phyloP scores from a whole-genome alignment of 2,888 invertebrate species.

The Pyrrhosoma nymphula region DNA sequence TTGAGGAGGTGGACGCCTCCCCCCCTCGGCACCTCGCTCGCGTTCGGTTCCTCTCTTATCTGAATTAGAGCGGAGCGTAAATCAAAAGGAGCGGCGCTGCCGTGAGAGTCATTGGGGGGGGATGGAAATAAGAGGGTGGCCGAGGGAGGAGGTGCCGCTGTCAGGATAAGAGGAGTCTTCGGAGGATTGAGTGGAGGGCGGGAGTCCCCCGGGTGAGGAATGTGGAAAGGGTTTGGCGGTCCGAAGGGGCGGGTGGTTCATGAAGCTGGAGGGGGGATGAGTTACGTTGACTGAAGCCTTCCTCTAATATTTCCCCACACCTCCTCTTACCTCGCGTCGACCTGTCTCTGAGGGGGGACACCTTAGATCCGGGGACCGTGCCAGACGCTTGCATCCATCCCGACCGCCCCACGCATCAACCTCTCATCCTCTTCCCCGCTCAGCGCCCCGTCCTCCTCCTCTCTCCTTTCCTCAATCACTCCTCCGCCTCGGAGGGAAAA shows the following conservation, averaged over 20 bases:
- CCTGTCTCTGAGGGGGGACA: not conserved
- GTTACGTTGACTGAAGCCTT: slow-evolving; percentile 33
- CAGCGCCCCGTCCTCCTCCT: not conserved
- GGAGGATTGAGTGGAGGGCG: slow-evolving; percentile 3
- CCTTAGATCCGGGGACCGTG: not conserved
- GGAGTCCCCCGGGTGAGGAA: not conserved
- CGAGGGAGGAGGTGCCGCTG: not conserved
- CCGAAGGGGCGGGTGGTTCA: not conserved
- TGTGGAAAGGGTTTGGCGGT: not conserved
- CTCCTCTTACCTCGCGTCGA: not conserved
- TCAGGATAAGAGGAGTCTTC: not conserved
- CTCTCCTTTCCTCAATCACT: not conserved
- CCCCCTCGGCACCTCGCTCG: not conserved
- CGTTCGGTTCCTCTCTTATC: slow-evolving; percentile 63
- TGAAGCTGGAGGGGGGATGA: not conserved
- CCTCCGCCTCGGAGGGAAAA: not conserved
- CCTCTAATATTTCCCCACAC: not conserved
- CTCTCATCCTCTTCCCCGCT: not conserved
- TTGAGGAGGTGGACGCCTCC: not conserved
- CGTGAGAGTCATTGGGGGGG: not conserved
- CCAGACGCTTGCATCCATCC: not conserved
- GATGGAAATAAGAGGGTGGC: not conserved
- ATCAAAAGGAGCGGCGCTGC: slow-evolving; percentile 49
- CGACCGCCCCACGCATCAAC: not conserved
- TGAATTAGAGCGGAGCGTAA: slow-evolving; percentile 65